Conservation (phyloP, 2,888 invertebrate species). For the Ichneumoninae sp. region DNA sequence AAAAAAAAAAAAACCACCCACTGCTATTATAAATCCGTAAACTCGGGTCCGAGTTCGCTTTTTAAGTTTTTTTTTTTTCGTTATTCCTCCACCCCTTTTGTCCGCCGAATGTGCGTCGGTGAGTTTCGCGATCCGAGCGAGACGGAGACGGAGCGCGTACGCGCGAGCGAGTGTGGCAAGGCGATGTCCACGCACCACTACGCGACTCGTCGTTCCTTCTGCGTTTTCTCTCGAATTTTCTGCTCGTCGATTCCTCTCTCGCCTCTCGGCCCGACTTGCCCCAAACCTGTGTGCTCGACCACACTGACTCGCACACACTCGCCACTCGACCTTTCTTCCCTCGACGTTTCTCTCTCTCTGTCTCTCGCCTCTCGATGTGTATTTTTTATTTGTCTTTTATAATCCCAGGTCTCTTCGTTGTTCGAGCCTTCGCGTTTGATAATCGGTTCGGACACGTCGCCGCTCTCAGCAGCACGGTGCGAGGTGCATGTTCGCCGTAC, state of each 20-base stretch:
- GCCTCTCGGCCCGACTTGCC: conserved; percentile 26
- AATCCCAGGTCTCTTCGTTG: neutral
- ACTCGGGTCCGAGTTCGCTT: neutral
- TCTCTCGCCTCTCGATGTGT: neutral
- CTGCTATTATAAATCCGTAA: neutral
- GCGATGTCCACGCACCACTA: conserved; percentile 39
- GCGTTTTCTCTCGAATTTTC: conserved; percentile 53
- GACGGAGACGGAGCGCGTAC: conserved; percentile 5
- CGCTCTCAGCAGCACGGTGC: conserved; percentile 23
- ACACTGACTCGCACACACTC: conserved; percentile 3
- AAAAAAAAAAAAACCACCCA: neutral
- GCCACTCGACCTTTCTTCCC: conserved; percentile 35
- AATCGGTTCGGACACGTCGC: conserved; percentile 14
- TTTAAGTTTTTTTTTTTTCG: neutral
- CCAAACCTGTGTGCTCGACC: neutral
- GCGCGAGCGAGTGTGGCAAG: conserved; percentile 14
- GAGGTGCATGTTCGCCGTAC: conserved; percentile 28
- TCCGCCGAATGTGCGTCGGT: conserved; percentile 6
- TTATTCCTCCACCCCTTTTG: neutral
- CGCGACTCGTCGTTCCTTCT: conserved; percentile 9
- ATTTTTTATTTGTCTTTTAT: neutral
- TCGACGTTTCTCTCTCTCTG: conserved; percentile 15
- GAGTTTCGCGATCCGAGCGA: conserved; percentile 12
- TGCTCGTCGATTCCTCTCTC: conserved; percentile 30
- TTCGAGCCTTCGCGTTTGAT: neutral